phyloP scores from a whole-genome alignment of 1,140 invertebrate species.

The Brachionus rotundiformis region DNA sequence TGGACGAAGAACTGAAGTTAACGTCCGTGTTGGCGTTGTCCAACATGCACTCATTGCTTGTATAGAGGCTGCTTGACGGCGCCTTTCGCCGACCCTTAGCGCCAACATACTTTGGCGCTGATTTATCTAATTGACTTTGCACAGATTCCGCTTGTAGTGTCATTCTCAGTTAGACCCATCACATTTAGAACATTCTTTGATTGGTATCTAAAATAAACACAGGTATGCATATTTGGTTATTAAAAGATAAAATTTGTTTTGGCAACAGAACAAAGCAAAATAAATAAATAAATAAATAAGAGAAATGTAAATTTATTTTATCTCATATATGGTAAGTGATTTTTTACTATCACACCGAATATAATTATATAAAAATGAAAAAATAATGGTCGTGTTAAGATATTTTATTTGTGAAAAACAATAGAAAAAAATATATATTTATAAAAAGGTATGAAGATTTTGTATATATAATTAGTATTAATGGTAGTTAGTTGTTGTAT shows the following conservation, averaged over 20 bases:
- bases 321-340: slow-evolving; percentile 41
- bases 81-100: neutral
- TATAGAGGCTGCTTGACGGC: neutral
- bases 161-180: neutral
- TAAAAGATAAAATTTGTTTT: no score
- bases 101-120: neutral
- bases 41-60: neutral
- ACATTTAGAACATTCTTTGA: neutral
- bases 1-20: slow-evolving; percentile 1
- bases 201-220: neutral
- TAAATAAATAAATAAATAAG: no score
- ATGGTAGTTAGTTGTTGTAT: no score
- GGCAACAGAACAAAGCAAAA: neutral
- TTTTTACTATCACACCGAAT: slow-evolving; percentile 38
- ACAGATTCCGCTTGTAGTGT: neutral
- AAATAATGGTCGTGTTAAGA: neutral
- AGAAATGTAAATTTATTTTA: no score
- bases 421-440: no score
- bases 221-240: neutral
- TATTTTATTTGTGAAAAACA: neutral
- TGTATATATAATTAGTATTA: no score
- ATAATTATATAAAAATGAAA: neutral
- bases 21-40: neutral
- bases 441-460: no score
- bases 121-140: neutral